Evolutionary conservation across 2,797 vertebrate genomes (phyloP), one percentile per base, ranked within the genome.

Genomic region (Dipus sagitta): DNA sequence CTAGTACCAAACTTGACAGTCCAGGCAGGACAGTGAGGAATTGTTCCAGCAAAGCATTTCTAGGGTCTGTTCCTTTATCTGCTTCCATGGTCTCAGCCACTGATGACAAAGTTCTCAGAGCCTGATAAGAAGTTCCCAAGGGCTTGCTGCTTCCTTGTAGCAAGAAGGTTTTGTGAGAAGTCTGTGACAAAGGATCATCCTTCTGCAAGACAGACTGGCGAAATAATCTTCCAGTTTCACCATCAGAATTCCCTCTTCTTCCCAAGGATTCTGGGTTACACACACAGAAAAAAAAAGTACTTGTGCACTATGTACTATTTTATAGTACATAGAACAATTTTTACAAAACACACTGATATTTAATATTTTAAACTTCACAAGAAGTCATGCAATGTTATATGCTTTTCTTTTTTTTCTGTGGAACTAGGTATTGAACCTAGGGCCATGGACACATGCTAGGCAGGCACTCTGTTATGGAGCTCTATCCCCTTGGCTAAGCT

Each of bases 41-140:
- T 13, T 97, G 97, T 30, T 97, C 97, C 21, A 97, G 92, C 70
- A 97, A 0, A 97, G 96, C 89, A 97, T 85, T 72, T 97, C 97
- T 2, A 97, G 74, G 74, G 97, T 97, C 94, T 97, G 96, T 85
- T 97, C 97, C 83, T 97, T 97, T 0, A 97, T 97, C 68, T 96
- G 85, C 67, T 97, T 93, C 82, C 97, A 96, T 32, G 97, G 97
- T 86, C 96, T 90, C 34, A 97, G 91, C 97, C 97, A 97, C 65
- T 97, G 95, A n/a, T 90, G 97, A 28, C 96, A 97, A 62, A 97
- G 96, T 80, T 97, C 97, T 77, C 96, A 91, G 54, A 97, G 97
- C 47, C 96, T 82, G 60, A 92, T 84, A 64, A 97, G 96, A 34
- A 96, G 96, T 86, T 97, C 97, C 21, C 97, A 91, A 17, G 97